A percentile compares a stretch with the other conserved stretches of the same genome.
Conservation (phyloP, 2,888 invertebrate species). For the Heteromyza rotundicornis region DNA sequence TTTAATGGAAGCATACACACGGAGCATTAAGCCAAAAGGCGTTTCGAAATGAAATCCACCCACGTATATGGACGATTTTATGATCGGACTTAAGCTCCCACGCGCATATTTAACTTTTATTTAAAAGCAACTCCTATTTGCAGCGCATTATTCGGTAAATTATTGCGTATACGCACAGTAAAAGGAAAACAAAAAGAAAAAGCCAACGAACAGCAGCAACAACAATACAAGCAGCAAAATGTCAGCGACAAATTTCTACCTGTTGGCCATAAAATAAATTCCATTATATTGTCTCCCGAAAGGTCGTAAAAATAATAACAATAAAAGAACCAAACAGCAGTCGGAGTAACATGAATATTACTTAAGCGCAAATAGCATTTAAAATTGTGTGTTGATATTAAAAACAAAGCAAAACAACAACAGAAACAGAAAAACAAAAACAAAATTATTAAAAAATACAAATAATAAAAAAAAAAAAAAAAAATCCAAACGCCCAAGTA, state of each 20-base stretch:
- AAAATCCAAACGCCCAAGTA: too few species aligned
- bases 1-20: too few species aligned
- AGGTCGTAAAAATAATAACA: constrained; percentile 48
- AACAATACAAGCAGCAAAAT: neutral
- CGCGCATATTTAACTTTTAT: constrained; percentile 3
- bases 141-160: neutral
- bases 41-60: too few species aligned
- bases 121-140: neutral
- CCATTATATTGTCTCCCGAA: constrained; percentile 42
- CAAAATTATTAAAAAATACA: too few species aligned
- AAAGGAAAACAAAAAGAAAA: constrained; percentile 5
- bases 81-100: neutral
- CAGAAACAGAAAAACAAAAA: too few species aligned
- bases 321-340: constrained; percentile 41
- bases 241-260: constrained; percentile 48
- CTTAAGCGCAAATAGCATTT: constrained; percentile 23
- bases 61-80: too few species aligned
- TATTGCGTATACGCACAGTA: constrained; percentile 12
- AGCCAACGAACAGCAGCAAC: neutral
- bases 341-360: constrained; percentile 27
- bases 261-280: constrained; percentile 56
- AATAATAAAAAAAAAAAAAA: too few species aligned
- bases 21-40: too few species aligned
- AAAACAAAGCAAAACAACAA: neutral
- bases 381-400: constrained; percentile 18